Evolutionary conservation across 2,797 vertebrate genomes (phyloP).

Genomic region (Toxotes lorentzi): DNA sequence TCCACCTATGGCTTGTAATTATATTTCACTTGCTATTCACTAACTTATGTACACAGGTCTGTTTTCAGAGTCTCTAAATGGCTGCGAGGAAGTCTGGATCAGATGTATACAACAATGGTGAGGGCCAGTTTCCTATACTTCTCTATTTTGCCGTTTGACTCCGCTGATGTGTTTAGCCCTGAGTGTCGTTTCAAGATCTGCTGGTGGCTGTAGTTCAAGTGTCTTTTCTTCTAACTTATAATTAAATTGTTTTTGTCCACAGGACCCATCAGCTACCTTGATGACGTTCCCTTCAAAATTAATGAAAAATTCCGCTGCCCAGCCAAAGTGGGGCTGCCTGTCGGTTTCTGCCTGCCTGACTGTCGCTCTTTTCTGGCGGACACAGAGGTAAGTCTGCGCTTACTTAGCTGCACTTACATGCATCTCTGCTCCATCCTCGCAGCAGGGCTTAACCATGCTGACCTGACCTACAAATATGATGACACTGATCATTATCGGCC

Average conservation of each 20-base stretch:
- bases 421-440: neutral
- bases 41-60: conserved; percentile 32
- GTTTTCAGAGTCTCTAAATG: conserved; percentile 95
- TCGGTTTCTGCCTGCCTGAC: conserved; percentile 93
- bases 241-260: neutral
- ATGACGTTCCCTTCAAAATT: conserved; percentile 98
- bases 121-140: conserved; percentile 66
- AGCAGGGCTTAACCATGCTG: neutral
- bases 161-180: conserved; percentile 9
- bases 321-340: conserved; percentile 95
- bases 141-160: neutral
- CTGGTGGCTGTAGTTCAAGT: conserved; percentile 2
- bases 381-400: conserved; percentile 91
- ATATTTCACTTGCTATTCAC: neutral
- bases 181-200: neutral
- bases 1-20: neutral
- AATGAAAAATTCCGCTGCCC: conserved; percentile 96
- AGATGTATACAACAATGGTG: conserved; percentile 93
- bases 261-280: conserved; percentile 97
- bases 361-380: conserved; percentile 86
- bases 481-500: neutral
- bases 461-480: neutral
- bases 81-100: conserved; percentile 97
- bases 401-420: neutral
- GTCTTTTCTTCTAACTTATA: neutral